Percentiles rank a stretch among this genome's conserved stretches.
These are phyloP conservation scores for Aricia artaxerxes DNA, from an alignment of 2,888 invertebrate species.

Conservation along the genomic window DNA sequence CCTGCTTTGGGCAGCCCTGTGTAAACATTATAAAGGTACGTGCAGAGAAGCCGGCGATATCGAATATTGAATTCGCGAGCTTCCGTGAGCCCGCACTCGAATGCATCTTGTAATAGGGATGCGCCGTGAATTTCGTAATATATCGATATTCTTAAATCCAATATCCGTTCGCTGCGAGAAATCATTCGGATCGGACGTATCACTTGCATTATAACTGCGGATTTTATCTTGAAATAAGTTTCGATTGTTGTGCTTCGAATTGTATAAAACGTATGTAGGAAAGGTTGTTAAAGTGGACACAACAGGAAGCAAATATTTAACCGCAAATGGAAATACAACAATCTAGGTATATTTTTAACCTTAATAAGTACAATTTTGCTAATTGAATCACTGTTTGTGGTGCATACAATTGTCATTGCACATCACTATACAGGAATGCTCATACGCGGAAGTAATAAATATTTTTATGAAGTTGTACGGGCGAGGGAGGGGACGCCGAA, in stretches of 20 bases:
- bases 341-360: not conserved
- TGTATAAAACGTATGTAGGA: not conserved
- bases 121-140: slow-evolving; percentile 23
- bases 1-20: not conserved
- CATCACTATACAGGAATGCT: slow-evolving; percentile 3
- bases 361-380: not conserved
- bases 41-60: slow-evolving; percentile 26
- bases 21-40: slow-evolving; percentile 12
- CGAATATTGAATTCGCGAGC: slow-evolving; percentile 34
- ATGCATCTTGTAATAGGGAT: slow-evolving; percentile 30
- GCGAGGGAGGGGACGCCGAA: slow-evolving; percentile 7
- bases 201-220: slow-evolving; percentile 10
- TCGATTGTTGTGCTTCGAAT: not conserved
- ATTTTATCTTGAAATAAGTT: not conserved
- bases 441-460: slow-evolving; percentile 20
- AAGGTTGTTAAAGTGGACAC: not conserved
- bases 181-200: not conserved
- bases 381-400: not conserved
- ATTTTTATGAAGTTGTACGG: slow-evolving; percentile 27
- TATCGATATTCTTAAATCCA: slow-evolving; percentile 29
- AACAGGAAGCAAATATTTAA: not conserved
- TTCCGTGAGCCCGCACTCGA: slow-evolving; percentile 28
- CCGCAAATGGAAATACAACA: not conserved
- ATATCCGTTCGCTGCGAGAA: slow-evolving; percentile 20
- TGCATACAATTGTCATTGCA: not conserved